Percentiles rank a stretch among this genome's conserved stretches.
These are phyloP conservation scores for Atrichornis clamosus DNA, from an alignment of 2,113 vertebrate genomes.

Conservation along the genomic window DNA sequence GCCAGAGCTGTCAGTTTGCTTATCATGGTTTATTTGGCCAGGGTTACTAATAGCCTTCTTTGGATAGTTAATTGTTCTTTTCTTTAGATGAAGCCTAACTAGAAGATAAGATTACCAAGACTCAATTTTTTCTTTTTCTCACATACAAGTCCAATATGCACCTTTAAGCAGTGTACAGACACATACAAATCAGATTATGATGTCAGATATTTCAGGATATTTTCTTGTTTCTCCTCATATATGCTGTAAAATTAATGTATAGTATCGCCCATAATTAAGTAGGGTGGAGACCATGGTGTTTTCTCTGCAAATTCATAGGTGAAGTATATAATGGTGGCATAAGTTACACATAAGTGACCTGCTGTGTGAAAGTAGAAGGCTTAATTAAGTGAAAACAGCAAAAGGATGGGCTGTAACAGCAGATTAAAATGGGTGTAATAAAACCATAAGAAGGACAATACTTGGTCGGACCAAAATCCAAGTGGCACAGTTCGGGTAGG, in stretches of 20 bases:
- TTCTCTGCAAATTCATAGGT: background rate
- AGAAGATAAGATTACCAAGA: background rate
- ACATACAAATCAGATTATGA: background rate
- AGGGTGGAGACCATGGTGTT: background rate
- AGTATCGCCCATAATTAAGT: background rate
- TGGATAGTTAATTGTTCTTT: background rate
- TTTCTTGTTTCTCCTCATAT: background rate
- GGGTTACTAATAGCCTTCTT: background rate
- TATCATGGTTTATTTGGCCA: background rate
- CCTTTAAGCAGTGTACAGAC: background rate
- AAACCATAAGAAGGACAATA: background rate
- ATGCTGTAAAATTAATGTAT: background rate
- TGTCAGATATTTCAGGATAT: background rate
- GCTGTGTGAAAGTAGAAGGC: background rate
- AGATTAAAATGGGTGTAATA: background rate
- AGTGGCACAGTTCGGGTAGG: background rate
- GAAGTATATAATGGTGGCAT: background rate
- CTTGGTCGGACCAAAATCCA: background rate
- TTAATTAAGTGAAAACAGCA: background rate
- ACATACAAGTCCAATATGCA: background rate
- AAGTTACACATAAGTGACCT: background rate
- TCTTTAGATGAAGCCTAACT: background rate
- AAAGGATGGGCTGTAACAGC: background rate
- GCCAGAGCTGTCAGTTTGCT: background rate
- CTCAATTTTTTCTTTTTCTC: background rate